These are phyloP conservation scores for Siniperca scherzeri DNA, from an alignment of 2,797 vertebrate species.

Conservation along the genomic window DNA sequence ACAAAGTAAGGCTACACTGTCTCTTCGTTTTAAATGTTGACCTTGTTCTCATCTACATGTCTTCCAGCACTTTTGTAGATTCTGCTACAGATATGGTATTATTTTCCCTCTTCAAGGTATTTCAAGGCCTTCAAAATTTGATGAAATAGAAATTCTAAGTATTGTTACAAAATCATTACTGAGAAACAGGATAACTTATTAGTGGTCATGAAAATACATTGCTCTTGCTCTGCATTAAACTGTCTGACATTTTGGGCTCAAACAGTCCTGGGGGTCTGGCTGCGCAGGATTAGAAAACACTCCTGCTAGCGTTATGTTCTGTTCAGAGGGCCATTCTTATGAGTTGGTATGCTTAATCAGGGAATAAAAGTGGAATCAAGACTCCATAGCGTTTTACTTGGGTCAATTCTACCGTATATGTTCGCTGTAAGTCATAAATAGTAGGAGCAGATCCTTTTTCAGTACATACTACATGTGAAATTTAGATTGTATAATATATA, in stretches of 20 bases:
- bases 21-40: background rate
- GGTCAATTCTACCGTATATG: background rate
- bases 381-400: background rate
- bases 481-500: constrained; percentile 6
- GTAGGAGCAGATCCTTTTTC: background rate
- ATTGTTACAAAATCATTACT: background rate
- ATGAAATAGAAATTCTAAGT: no score
- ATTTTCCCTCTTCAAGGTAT: background rate
- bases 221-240: background rate
- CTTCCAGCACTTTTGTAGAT: background rate
- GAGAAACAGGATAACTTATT: background rate
- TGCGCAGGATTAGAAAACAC: background rate
- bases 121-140: background rate
- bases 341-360: background rate
- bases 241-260: background rate
- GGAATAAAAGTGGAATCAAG: background rate
- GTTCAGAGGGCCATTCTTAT: background rate
- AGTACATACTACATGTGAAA: background rate
- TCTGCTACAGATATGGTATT: background rate
- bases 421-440: background rate
- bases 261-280: background rate
- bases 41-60: background rate
- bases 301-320: background rate
- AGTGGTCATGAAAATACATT: background rate
- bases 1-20: background rate